Base-by-base conservation (phyloP, 1,140 invertebrate genomes). In the Agrypnia vestita region DNA sequence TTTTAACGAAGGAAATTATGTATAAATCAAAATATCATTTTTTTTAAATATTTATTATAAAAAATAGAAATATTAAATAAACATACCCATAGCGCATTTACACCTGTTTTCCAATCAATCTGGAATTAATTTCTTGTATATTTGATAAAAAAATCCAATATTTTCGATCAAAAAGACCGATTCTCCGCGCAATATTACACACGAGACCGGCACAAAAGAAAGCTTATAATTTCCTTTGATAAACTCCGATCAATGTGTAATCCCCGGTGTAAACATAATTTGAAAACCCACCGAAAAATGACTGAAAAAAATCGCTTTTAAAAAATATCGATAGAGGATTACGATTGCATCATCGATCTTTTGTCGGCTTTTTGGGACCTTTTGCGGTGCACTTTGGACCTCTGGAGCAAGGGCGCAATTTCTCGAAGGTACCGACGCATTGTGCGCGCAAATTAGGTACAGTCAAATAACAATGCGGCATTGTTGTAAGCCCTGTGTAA, bases 321-420 rank as follows among this genome's bases (percentile, higher is more conserved):
- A 67, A 75, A 75, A 61, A 73, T 19, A 59, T 75, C 78, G 78
- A 73, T 73, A 49, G 43, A 11, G 56, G 78, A 79, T 79, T 79
- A 79, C n/a, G 51, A 46, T 46, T 69, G 78, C 55, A 53, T 56
- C 67, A 59, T 73, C 10, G 56, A 72, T 59, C 78, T 73, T 78
- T 81, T 81, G 80, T 81, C 80, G 80, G 80, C 59, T 21, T 74
- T 77, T 73, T 59, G 25, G 46, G 51, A 56, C 25, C 21, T 78
- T 78, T 78, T 80, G 79, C 72, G 72, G 72, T 74, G 17, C 53
- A 67, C 62, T 67, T 67, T 67, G 43, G 62, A 67, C 62, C 62
- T 67, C 44, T 51, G 49, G 11, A 51, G 1, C n/a, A 15, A 10
- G 62, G 6, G 10, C 7, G 64, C 64, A 69, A 69, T 69, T 69